A percentile compares a stretch with the other conserved stretches of the same genome.
Evolutionary conservation across 2,888 invertebrate species (phyloP).

Genomic region (Poecilus cupreus): DNA sequence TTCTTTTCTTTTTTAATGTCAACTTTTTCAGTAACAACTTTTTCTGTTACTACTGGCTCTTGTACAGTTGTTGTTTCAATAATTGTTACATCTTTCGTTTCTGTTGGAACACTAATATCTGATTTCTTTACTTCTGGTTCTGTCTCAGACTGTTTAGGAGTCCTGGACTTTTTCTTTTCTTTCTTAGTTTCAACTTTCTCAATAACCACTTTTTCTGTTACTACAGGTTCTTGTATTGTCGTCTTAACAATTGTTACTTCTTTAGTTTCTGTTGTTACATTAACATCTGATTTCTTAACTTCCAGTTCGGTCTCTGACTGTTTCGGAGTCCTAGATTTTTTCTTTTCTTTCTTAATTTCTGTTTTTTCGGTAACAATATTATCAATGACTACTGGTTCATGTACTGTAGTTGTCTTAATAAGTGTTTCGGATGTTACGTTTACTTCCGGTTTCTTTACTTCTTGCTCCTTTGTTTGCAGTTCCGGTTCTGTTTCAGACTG

Average conservation of each 20-base stretch:
- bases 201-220: constrained; percentile 47
- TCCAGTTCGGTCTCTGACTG: background rate
- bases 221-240: background rate
- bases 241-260: too few species aligned
- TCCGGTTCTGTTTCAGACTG: constrained; percentile 29
- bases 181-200: background rate
- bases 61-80: background rate
- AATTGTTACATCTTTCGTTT: background rate
- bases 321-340: background rate
- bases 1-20: background rate
- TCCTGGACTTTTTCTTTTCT: background rate
- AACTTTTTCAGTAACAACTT: background rate
- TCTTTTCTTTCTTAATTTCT: background rate
- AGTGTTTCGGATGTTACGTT: constrained; percentile 69
- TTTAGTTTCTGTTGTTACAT: too few species aligned
- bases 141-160: constrained; percentile 18
- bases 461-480: constrained; percentile 27
- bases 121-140: background rate
- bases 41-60: background rate
- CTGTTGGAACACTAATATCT: too few species aligned
- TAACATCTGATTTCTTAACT: background rate
- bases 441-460: constrained; percentile 68
- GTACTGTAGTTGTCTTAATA: background rate
- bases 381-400: background rate
- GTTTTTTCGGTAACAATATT: background rate